phyloP scores from a whole-genome alignment of 2,888 invertebrate genomes.

The Melieria picta region DNA sequence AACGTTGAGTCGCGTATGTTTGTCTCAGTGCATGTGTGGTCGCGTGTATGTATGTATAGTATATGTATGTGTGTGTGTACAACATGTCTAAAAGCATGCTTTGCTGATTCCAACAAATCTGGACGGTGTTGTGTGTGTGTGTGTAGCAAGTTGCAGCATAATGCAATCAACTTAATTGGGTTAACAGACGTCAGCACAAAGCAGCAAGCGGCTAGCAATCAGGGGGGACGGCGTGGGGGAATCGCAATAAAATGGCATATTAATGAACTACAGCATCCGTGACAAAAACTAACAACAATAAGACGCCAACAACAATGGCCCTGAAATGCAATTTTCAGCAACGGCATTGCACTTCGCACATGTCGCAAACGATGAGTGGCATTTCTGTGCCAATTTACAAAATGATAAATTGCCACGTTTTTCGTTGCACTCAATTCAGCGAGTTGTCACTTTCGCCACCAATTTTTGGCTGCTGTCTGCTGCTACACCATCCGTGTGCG shows the following conservation, averaged over 20 bases:
- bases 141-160: background rate
- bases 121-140: too few relatives aligned
- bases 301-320: background rate
- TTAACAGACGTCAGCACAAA: background rate
- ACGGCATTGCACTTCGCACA: background rate
- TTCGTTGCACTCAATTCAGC: too few relatives aligned
- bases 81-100: background rate
- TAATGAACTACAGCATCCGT: background rate
- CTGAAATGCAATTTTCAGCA: background rate
- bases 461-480: too few relatives aligned
- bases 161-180: slow-evolving; percentile 23
- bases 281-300: background rate
- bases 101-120: too few relatives aligned
- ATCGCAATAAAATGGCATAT: background rate
- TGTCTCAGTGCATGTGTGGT: too few relatives aligned
- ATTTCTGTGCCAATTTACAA: slow-evolving; percentile 20
- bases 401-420: slow-evolving; percentile 20
- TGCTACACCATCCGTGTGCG: too few relatives aligned
- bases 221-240: background rate
- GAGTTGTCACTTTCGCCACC: too few relatives aligned
- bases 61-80: background rate
- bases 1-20: too few relatives aligned
- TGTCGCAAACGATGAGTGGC: slow-evolving; percentile 15
- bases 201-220: background rate
- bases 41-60: background rate